Conservation (phyloP, 2,113 vertebrate genomes). For the Cheilinus undulatus region DNA sequence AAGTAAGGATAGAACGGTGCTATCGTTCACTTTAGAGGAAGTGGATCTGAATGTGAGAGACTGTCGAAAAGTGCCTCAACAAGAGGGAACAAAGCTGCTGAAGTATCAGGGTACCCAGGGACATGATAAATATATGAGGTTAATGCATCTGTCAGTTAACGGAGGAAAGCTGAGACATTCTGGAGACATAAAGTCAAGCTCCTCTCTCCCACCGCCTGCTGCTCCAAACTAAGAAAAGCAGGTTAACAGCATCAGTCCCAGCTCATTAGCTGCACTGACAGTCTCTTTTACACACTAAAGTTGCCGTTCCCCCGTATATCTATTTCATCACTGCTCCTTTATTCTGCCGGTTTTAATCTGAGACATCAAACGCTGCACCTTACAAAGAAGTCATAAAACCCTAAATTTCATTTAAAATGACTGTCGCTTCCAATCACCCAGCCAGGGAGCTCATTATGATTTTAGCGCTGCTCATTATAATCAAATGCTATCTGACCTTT, state of each 20-base stretch:
- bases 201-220: neutral
- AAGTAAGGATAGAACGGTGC: constrained; percentile 12
- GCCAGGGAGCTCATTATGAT: constrained; percentile 63
- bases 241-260: constrained; percentile 53
- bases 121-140: neutral
- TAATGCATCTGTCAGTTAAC: constrained; percentile 1
- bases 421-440: constrained; percentile 58
- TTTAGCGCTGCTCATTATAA: constrained; percentile 70
- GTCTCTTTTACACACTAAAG: constrained; percentile 38
- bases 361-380: constrained; percentile 58
- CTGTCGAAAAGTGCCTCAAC: constrained; percentile 9
- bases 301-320: constrained; percentile 27
- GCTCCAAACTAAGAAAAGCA: constrained; percentile 41
- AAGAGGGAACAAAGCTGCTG: constrained; percentile 8
- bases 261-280: constrained; percentile 55
- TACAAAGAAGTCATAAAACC: constrained; percentile 60
- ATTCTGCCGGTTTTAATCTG: constrained; percentile 58
- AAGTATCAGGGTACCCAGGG: neutral
- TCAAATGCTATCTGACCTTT: constrained; percentile 75
- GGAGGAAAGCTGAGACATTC: neutral
- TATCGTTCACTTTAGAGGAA: constrained; percentile 21
- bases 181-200: constrained; percentile 18
- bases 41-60: constrained; percentile 20
- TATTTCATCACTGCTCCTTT: constrained; percentile 42
- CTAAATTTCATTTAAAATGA: constrained; percentile 50